Conservation (phyloP, 2,797 vertebrate species). For the Eutrigla gurnardus region DNA sequence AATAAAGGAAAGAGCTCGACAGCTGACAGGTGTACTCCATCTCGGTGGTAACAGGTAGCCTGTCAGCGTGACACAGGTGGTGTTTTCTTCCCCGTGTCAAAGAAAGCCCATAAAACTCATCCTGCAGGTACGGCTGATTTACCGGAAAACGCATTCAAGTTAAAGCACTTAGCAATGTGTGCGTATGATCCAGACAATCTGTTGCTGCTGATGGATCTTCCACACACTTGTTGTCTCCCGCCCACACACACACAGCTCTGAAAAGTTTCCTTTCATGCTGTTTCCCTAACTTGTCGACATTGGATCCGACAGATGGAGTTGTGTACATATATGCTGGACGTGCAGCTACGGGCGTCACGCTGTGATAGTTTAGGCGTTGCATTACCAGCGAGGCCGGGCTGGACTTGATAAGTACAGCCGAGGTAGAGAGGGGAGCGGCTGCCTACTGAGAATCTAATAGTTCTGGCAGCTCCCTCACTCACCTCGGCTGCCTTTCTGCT, state of each 20-base stretch:
- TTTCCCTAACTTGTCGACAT: background rate
- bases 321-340: slow-evolving; percentile 3
- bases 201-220: slow-evolving; percentile 33
- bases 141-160: slow-evolving; percentile 18
- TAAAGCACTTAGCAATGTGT: slow-evolving; percentile 31
- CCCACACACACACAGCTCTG: slow-evolving; percentile 16
- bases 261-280: slow-evolving; percentile 20
- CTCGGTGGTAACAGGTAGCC: slow-evolving; percentile 30
- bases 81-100: slow-evolving; percentile 38
- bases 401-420: slow-evolving; percentile 56
- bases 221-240: slow-evolving; percentile 18
- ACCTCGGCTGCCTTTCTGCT: slow-evolving; percentile 71
- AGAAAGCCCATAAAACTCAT: slow-evolving; percentile 38
- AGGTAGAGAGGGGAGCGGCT: slow-evolving; percentile 33
- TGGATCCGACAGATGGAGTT: slow-evolving; percentile 28
- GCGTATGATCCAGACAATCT: slow-evolving; percentile 38
- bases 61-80: slow-evolving; percentile 21
- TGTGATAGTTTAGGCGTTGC: slow-evolving; percentile 49
- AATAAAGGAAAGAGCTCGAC: slow-evolving; percentile 20
- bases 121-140: slow-evolving; percentile 21
- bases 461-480: slow-evolving; percentile 68
- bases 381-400: slow-evolving; percentile 44
- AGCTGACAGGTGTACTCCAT: slow-evolving; percentile 45
- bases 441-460: slow-evolving; percentile 68
- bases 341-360: slow-evolving; percentile 25